Conservation (phyloP, 1,140 invertebrate species). For the Trinorchestia longiramus region DNA sequence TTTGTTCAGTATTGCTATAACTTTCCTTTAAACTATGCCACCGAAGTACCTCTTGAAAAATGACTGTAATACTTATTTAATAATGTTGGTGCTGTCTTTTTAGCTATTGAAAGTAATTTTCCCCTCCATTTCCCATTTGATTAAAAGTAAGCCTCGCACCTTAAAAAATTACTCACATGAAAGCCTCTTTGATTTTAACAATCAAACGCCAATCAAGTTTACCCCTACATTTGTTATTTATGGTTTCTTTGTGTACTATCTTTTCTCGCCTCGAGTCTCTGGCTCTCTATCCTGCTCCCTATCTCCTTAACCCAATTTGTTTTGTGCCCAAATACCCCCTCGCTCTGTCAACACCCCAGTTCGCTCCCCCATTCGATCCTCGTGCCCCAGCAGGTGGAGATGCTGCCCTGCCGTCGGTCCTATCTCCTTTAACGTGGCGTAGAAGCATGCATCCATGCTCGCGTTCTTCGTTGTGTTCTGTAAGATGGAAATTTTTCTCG, state of each 20-base stretch:
- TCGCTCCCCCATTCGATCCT: not conserved
- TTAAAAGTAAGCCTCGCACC: not conserved
- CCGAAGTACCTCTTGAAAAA: no score
- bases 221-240: not conserved
- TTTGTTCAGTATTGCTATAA: no score
- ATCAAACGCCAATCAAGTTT: no score
- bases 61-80: no score
- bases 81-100: not conserved
- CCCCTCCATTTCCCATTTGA: not conserved
- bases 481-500: not conserved
- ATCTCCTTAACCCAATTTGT: not conserved
- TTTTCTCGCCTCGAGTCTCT: not conserved
- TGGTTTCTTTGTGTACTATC: not conserved
- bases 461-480: not conserved
- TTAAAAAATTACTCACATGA: not conserved
- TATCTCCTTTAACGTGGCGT: constrained; percentile 12
- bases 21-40: no score
- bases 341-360: not conserved
- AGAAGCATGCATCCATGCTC: not conserved
- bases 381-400: not conserved
- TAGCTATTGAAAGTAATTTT: not conserved
- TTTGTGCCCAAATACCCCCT: not conserved
- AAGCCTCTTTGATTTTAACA: no score
- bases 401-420: not conserved
- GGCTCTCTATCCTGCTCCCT: not conserved